Evolutionary conservation across 2,113 vertebrate species (phyloP), one percentile per base, ranked within the genome.

Genomic region (Mobula hypostoma): DNA sequence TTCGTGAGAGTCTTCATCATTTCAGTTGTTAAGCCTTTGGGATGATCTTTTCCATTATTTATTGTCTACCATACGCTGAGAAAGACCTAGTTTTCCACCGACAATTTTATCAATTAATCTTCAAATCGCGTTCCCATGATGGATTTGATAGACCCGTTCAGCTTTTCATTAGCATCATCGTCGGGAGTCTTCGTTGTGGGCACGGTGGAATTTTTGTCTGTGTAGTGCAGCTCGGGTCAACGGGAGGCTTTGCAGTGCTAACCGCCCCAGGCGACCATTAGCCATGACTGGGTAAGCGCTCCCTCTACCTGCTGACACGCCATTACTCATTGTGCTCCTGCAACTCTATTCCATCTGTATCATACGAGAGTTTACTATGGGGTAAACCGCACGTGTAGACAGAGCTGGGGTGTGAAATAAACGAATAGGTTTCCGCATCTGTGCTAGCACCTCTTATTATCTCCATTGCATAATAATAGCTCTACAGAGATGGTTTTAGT

Each of bases 221-320:
- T 74, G 91, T 36, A 32, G 68, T 48, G 91, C 36, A 40, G 88
- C 32, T 87, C 63, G 63, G 6, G 63, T 91, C n/a, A 11, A 32
- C n/a, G 91, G 90, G 91, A 93, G 91, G 70, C 91, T 95, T 95
- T 94, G 95, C 95, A 95, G 95, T 94, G 94, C 94, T 95, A 94
- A 94, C 94, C 0, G 95, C 95, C 95, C 93, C 95, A 95, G 95
- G 96, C 94, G 0, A 95, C 83, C 93, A 76, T 96, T 95, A 95
- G 95, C 95, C 94, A 95, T 94, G 94, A 95, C 95, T 15, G 94
- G 96, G 94, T 95, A 95, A 74, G 88, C 91, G 94, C 95, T 88
- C 94, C 94, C 94, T 95, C 82, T 74, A 95, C 94, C 94, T 94
- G 14, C 87, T 36, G 94, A 95, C 94, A 85, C 92, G 77, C 82